Percentiles rank a stretch among this genome's conserved stretches.
Evolutionary conservation across 2,797 vertebrate genomes (phyloP).

Genomic region (Bucorvus abyssinicus): DNA sequence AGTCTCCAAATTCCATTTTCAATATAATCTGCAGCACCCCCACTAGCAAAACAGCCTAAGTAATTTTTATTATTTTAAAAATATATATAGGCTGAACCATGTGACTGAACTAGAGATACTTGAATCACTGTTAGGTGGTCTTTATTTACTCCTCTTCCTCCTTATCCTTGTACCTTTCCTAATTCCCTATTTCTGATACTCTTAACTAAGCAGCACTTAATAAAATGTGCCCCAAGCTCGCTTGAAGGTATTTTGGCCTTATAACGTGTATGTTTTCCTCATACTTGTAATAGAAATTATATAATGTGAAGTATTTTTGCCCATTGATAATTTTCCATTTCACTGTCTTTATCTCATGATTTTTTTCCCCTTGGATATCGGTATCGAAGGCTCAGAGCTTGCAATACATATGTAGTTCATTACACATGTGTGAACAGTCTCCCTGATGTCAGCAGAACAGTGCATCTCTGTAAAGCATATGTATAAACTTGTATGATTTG

Average conservation of each 20-base stretch:
- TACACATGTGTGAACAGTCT: background rate
- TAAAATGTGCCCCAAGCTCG: background rate
- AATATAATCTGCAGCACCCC: background rate
- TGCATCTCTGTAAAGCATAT: background rate
- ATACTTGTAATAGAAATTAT: background rate
- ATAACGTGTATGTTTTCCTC: background rate
- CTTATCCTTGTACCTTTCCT: background rate
- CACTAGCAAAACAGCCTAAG: background rate
- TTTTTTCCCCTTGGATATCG: background rate
- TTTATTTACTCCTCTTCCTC: background rate
- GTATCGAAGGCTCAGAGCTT: background rate
- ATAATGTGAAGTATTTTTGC: background rate
- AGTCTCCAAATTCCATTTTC: background rate
- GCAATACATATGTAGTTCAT: rapidly evolving
- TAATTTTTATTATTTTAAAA: no score
- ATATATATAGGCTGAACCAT: background rate
- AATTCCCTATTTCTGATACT: background rate
- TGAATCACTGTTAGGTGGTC: background rate
- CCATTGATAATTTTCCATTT: background rate
- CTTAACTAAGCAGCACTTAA: background rate
- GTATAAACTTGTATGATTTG: background rate
- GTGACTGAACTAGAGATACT: background rate
- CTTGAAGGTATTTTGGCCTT: background rate
- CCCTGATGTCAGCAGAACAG: background rate
- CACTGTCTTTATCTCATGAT: background rate